These are phyloP conservation scores for Forbesichthys papilliferus DNA, from an alignment of 2,113 vertebrate species.

Conservation along the genomic window DNA sequence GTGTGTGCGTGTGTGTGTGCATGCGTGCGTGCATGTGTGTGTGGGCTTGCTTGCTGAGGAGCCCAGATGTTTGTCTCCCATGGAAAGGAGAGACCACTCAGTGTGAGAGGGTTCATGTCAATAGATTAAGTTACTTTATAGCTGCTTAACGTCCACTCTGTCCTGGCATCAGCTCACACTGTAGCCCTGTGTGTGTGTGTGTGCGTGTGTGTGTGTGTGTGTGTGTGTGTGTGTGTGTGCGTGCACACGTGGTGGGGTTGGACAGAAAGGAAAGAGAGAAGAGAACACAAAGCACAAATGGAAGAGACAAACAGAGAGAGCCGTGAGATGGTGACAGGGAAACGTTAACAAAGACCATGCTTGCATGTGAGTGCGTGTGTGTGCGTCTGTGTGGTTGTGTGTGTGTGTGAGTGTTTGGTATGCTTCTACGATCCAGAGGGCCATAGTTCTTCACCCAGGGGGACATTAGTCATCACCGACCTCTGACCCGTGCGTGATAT, in stretches of 20 bases:
- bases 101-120: constrained; percentile 50
- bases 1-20: not conserved
- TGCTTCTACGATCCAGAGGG: constrained; percentile 1
- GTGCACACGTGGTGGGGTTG: too few relatives aligned
- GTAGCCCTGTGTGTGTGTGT: not conserved
- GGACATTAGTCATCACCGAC: constrained; percentile 50
- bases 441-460: constrained; percentile 40
- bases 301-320: not conserved
- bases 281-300: not conserved
- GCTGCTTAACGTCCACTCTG: constrained; percentile 24
- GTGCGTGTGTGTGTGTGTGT: not conserved
- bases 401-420: not conserved
- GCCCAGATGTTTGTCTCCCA: constrained; percentile 45
- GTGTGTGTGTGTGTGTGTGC: not conserved
- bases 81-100: constrained; percentile 34
- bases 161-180: constrained; percentile 29
- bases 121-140: constrained; percentile 46
- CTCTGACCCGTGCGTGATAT: constrained; percentile 38
- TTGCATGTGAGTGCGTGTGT: not conserved
- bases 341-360: not conserved
- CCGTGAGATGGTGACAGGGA: not conserved
- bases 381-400: not conserved
- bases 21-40: not conserved
- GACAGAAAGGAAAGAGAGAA: not conserved
- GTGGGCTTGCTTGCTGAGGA: not conserved